These are phyloP conservation scores for Lysiphlebus fabarum DNA, from an alignment of 1,140 invertebrate species.

Conservation along the genomic window DNA sequence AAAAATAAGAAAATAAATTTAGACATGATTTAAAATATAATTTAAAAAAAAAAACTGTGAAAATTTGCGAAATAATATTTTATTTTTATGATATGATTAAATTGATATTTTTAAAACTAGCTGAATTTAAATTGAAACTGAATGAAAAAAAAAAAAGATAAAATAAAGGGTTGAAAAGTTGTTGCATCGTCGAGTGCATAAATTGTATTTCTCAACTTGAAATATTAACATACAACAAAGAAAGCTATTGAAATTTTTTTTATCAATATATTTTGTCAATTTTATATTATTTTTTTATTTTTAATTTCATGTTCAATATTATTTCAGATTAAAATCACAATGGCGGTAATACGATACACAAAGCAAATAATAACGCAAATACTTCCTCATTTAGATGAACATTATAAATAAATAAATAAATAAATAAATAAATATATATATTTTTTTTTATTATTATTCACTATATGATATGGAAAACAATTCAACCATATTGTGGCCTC, in stretches of 20 bases:
- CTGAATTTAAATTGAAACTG: background rate
- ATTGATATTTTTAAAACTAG: too few species aligned
- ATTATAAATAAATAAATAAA: too few species aligned
- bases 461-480: background rate
- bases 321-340: background rate
- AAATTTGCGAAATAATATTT: too few species aligned
- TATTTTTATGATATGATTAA: too few species aligned
- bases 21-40: too few species aligned
- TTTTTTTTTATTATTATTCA: slow-evolving; percentile 3
- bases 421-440: too few species aligned
- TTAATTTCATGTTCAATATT: slow-evolving; percentile 14
- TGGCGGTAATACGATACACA: slow-evolving; percentile 11
- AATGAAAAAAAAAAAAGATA: slow-evolving; percentile 4
- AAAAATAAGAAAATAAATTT: too few species aligned
- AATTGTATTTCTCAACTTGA: slow-evolving; percentile 20
- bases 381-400: slow-evolving; percentile 13
- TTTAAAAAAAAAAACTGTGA: too few species aligned
- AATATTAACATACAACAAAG: slow-evolving; percentile 15
- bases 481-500: background rate
- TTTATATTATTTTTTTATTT: slow-evolving; percentile 36
- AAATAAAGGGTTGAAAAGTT: slow-evolving; percentile 7
- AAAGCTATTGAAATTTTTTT: background rate
- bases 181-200: slow-evolving; percentile 23
- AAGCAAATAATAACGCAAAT: too few species aligned
- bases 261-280: slow-evolving; percentile 33